These are phyloP conservation scores for Saccostrea cuccullata DNA, from an alignment of 1,140 invertebrate species.

Conservation along the genomic window DNA sequence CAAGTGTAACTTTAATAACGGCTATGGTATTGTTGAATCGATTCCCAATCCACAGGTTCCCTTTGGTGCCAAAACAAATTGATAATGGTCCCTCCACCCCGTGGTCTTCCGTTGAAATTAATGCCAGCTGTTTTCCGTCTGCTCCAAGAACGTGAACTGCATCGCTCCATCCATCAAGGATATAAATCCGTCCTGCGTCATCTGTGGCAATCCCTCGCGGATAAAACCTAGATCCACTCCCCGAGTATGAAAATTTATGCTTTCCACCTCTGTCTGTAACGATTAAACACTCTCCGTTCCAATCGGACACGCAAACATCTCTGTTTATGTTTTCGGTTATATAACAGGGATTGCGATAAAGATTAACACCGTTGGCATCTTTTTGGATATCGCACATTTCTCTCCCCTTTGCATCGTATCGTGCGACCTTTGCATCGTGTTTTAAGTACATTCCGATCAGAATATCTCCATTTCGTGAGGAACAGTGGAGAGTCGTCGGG, in stretches of 20 bases:
- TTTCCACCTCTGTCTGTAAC: not conserved
- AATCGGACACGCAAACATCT: not conserved
- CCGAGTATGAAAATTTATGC: conserved; percentile 1
- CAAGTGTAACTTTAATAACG: not conserved
- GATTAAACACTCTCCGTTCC: not conserved
- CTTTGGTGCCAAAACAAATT: not conserved
- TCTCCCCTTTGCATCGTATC: not conserved
- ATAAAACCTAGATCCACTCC: conserved; percentile 6
- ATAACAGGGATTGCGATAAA: not conserved
- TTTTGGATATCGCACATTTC: not conserved
- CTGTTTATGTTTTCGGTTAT: conserved; percentile 7
- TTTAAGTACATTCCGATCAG: not conserved
- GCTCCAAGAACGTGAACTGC: not conserved
- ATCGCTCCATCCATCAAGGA: not conserved
- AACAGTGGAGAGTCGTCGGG: not conserved
- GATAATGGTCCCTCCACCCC: not conserved
- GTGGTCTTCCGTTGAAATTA: not conserved
- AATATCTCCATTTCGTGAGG: not conserved
- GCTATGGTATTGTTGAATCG: not conserved
- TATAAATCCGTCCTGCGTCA: not conserved
- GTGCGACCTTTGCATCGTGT: not conserved
- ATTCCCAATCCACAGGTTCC: not conserved
- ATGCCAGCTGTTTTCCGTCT: not conserved
- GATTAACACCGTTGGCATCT: not conserved
- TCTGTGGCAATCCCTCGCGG: not conserved